Conservation (phyloP, 2,888 invertebrate genomes). For the Dynastes hyllus region DNA sequence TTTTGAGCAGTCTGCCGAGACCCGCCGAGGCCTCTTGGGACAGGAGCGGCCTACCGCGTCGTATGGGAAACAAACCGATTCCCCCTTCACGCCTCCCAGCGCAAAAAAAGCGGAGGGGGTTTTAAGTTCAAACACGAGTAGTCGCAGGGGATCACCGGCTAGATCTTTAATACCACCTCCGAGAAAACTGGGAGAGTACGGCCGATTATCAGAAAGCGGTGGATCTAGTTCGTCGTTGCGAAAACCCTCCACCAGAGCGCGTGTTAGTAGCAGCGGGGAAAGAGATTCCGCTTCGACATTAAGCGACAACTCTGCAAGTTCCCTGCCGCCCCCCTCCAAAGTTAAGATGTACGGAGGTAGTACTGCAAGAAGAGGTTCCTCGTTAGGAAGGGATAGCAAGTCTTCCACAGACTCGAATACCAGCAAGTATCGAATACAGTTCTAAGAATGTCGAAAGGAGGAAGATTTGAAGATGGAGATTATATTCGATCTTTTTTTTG, state of each 20-base stretch:
- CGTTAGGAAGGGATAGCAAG: conserved; percentile 74
- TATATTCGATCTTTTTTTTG: background rate
- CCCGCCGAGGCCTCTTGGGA: conserved; percentile 76
- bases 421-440: conserved; percentile 84
- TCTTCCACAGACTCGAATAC: conserved; percentile 72
- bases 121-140: conserved; percentile 69
- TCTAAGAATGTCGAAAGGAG: conserved; percentile 70
- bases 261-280: conserved; percentile 69
- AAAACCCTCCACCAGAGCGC: conserved; percentile 65
- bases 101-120: conserved; percentile 63
- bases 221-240: conserved; percentile 66
- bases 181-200: conserved; percentile 74
- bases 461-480: conserved; percentile 1
- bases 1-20: conserved; percentile 81
- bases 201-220: conserved; percentile 74
- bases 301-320: conserved; percentile 74
- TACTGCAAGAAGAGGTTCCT: conserved; percentile 73
- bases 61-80: conserved; percentile 80
- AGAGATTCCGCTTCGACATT: conserved; percentile 74
- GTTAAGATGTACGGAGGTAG: conserved; percentile 69
- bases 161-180: conserved; percentile 74
- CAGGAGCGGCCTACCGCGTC: conserved; percentile 69
- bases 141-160: conserved; percentile 70
- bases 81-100: conserved; percentile 61
- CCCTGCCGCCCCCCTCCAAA: conserved; percentile 78